Evolutionary conservation across 2,113 vertebrate genomes (phyloP).

Genomic region (Heloderma charlesbogerti): DNA sequence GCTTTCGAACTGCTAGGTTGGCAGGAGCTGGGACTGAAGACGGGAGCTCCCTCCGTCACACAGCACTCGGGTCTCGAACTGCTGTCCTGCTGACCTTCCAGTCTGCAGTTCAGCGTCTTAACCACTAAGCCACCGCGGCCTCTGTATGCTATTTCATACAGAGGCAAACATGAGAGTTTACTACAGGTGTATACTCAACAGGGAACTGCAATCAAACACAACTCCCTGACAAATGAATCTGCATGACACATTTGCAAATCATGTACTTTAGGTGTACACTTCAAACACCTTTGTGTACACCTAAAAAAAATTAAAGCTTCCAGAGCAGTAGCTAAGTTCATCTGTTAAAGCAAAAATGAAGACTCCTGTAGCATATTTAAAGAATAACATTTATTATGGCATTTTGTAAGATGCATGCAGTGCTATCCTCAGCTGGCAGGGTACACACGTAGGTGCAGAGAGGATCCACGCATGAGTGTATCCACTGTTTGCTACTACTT

Average conservation of each 20-base stretch:
- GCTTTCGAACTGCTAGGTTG: no score
- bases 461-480: no score
- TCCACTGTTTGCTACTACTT: no score
- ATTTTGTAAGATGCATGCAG: not conserved
- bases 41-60: no score
- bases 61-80: no score
- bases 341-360: not conserved
- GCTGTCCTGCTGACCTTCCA: no score
- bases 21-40: no score
- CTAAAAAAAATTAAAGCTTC: not conserved
- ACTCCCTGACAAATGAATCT: not conserved
- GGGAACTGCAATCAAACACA: not conserved
- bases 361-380: not conserved
- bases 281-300: not conserved
- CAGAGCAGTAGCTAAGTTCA: not conserved
- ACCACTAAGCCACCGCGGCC: no score
- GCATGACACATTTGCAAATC: not conserved
- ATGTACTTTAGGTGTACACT: not conserved
- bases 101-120: no score
- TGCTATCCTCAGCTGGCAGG: not conserved
- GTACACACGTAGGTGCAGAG: not conserved
- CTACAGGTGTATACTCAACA: not conserved
- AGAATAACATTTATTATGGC: not conserved
- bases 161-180: not conserved
- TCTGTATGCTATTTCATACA: not conserved